phyloP scores from a whole-genome alignment of 2,113 vertebrate species.

The Atractosteus spatula region DNA sequence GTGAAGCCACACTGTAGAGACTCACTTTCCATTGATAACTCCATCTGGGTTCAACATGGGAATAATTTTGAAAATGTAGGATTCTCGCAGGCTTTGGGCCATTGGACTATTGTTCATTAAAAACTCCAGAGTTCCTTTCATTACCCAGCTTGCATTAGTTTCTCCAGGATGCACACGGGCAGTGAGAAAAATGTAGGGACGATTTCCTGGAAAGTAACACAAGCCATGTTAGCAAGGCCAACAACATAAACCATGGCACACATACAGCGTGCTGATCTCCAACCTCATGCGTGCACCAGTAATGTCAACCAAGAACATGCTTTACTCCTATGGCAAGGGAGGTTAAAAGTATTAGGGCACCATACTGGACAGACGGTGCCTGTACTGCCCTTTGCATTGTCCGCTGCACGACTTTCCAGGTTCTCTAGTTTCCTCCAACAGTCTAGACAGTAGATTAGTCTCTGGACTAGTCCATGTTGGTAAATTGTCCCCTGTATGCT shows the following conservation, averaged over 20 bases:
- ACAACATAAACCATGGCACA: background rate
- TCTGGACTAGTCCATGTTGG: too few relatives aligned
- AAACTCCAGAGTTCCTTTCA: slow-evolving; percentile 96
- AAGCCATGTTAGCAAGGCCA: background rate
- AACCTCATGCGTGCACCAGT: background rate
- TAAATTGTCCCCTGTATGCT: too few relatives aligned
- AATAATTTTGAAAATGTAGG: slow-evolving; percentile 97
- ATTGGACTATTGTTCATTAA: slow-evolving; percentile 84
- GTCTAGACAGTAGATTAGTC: too few relatives aligned
- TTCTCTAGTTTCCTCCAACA: too few relatives aligned
- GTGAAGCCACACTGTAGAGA: background rate
- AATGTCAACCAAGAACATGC: background rate
- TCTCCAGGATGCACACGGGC: slow-evolving; percentile 96
- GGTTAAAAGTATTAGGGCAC: background rate
- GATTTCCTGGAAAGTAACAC: slow-evolving; percentile 73
- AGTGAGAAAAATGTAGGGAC: slow-evolving; percentile 91
- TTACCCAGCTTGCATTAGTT: slow-evolving; percentile 98
- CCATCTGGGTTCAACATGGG: slow-evolving; percentile 98
- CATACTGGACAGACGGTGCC: background rate
- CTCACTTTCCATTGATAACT: slow-evolving; percentile 97
- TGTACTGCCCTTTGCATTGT: background rate
- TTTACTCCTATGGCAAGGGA: background rate
- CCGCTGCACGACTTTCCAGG: background rate
- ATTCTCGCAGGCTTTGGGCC: slow-evolving; percentile 86
- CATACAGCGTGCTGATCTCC: background rate